phyloP scores from a whole-genome alignment of 2,797 vertebrate genomes.

The Natrix natrix region DNA sequence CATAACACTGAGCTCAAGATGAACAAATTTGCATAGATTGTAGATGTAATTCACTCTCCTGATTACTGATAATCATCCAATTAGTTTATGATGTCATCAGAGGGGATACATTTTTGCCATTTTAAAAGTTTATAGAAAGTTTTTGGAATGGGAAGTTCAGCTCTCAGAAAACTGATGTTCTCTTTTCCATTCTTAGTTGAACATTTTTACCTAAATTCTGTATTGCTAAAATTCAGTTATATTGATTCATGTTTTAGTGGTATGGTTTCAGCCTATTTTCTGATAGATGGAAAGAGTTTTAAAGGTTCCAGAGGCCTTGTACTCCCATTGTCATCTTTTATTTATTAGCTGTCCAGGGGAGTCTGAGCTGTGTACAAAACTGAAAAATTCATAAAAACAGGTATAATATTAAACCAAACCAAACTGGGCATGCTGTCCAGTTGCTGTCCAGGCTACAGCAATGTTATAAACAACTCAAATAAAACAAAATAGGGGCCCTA shows the following conservation, averaged over 20 bases:
- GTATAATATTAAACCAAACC: background rate
- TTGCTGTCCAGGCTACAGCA: background rate
- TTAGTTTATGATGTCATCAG: background rate
- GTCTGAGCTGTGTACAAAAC: background rate
- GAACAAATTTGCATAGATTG: background rate
- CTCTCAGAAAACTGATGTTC: background rate
- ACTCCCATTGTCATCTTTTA: background rate
- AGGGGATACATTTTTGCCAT: background rate
- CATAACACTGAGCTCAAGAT: background rate
- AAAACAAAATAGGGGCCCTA: background rate
- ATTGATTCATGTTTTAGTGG: background rate
- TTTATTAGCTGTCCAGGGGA: background rate
- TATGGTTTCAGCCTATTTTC: background rate
- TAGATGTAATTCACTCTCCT: background rate
- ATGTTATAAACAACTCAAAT: background rate
- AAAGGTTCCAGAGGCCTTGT: background rate
- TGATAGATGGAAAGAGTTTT: background rate
- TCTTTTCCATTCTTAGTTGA: background rate
- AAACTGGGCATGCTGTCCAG: background rate
- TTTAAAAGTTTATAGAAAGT: background rate
- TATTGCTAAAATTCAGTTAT: background rate
- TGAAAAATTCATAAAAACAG: background rate
- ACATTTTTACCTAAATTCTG: background rate
- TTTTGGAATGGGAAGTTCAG: background rate
- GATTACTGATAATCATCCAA: background rate